These are phyloP conservation scores for Euglossa dilemma DNA, from an alignment of 1,140 invertebrate genomes.

Conservation along the genomic window DNA sequence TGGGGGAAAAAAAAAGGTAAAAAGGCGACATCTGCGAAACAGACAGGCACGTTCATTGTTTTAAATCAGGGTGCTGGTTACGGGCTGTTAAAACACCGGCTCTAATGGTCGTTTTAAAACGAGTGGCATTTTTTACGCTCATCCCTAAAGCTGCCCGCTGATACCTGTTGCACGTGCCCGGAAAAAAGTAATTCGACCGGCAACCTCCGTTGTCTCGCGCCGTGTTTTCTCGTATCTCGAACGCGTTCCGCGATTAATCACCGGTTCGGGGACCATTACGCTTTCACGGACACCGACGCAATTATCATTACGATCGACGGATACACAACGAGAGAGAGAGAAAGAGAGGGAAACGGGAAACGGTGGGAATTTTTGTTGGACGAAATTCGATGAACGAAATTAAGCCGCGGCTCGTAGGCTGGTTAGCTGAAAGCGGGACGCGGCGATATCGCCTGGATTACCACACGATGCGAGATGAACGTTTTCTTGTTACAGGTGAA, in stretches of 20 bases:
- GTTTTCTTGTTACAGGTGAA: conserved; percentile 90
- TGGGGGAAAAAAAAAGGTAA: fast-evolving
- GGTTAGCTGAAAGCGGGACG: too few species aligned
- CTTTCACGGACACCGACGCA: background rate
- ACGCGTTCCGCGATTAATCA: conserved; percentile 14
- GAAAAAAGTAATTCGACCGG: conserved; percentile 46
- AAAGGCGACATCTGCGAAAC: background rate
- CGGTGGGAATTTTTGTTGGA: background rate
- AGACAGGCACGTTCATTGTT: conserved; percentile 7
- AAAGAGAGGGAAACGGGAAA: too few species aligned
- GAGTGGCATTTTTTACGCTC: conserved; percentile 60
- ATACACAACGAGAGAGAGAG: too few species aligned
- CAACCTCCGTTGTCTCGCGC: conserved; percentile 48
- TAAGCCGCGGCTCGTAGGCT: background rate
- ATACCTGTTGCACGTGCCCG: conserved; percentile 63
- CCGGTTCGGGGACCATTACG: background rate
- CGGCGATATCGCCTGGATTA: too few species aligned
- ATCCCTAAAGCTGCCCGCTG: conserved; percentile 57
- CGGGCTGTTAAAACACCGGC: conserved; percentile 37
- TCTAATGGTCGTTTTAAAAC: conserved; percentile 54
- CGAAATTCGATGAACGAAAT: background rate
- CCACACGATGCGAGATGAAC: background rate
- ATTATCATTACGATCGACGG: background rate
- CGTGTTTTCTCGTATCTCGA: conserved; percentile 3
- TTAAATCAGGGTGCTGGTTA: conserved; percentile 35